A percentile compares a stretch with the other conserved stretches of the same genome.
These are phyloP conservation scores for Lophura nycthemera DNA, from an alignment of 2,113 vertebrate genomes.

Conservation along the genomic window DNA sequence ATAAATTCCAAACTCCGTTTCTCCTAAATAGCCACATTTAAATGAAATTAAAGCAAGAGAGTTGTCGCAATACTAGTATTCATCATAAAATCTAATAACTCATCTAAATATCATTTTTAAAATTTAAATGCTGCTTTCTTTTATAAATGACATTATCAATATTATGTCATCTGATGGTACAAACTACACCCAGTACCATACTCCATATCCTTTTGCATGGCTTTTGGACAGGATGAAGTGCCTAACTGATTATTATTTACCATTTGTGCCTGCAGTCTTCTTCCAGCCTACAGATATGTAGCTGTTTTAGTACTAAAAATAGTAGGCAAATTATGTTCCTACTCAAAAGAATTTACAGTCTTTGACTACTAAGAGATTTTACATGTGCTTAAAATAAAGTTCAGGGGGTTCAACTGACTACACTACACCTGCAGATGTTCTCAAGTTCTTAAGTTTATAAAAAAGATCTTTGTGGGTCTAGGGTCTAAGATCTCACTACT, in stretches of 20 bases:
- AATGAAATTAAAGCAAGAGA: neutral
- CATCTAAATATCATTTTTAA: neutral
- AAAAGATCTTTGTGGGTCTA: neutral
- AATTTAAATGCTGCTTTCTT: neutral
- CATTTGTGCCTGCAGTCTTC: neutral
- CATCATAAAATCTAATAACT: neutral
- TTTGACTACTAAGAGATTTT: neutral
- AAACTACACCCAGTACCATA: neutral
- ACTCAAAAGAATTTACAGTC: neutral
- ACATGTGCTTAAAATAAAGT: neutral
- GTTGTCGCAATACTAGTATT: neutral
- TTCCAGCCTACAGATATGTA: neutral
- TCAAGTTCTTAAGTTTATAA: neutral
- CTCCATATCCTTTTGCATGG: neutral
- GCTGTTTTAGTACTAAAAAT: neutral
- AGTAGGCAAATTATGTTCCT: neutral
- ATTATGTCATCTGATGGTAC: neutral
- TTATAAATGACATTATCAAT: neutral
- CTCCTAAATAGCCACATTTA: neutral
- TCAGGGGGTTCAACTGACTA: neutral
- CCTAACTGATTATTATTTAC: neutral
- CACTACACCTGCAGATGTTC: neutral
- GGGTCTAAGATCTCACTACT: neutral
- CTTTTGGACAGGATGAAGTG: neutral
- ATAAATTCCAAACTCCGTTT: constrained; percentile 1